Evolutionary conservation across 1,140 invertebrate genomes (phyloP).

Genomic region (Colletes latitarsis): DNA sequence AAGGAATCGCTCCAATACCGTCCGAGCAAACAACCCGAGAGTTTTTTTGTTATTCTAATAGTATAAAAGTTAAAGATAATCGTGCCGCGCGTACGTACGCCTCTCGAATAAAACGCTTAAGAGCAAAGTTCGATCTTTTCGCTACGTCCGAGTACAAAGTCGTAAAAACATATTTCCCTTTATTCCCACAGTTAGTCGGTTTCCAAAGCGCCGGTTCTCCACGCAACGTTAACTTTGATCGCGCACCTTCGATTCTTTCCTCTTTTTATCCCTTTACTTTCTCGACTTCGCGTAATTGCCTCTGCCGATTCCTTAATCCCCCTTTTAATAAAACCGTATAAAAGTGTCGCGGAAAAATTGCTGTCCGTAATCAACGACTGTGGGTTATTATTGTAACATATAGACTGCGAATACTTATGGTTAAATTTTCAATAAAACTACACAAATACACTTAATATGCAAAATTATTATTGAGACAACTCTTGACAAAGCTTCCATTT

Average conservation of each 20-base stretch:
- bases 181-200: not conserved
- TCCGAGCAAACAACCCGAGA: not conserved
- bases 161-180: not conserved
- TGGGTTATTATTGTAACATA: too few species aligned
- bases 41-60: not conserved
- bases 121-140: not conserved
- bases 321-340: too few species aligned
- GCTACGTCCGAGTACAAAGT: not conserved
- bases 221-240: constrained; percentile 3
- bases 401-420: too few species aligned
- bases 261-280: not conserved
- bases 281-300: not conserved
- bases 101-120: not conserved
- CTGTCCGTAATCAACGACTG: too few species aligned
- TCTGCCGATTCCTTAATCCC: not conserved
- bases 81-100: not conserved
- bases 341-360: too few species aligned
- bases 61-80: not conserved
- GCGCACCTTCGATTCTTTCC: not conserved
- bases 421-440: too few species aligned
- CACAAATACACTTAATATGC: too few species aligned
- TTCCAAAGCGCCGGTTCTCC: not conserved
- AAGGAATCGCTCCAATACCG: not conserved
- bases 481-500: too few species aligned
- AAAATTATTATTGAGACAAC: too few species aligned